These are phyloP conservation scores for Suricata suricatta DNA, from an alignment of 2,113 vertebrate species.

Conservation along the genomic window DNA sequence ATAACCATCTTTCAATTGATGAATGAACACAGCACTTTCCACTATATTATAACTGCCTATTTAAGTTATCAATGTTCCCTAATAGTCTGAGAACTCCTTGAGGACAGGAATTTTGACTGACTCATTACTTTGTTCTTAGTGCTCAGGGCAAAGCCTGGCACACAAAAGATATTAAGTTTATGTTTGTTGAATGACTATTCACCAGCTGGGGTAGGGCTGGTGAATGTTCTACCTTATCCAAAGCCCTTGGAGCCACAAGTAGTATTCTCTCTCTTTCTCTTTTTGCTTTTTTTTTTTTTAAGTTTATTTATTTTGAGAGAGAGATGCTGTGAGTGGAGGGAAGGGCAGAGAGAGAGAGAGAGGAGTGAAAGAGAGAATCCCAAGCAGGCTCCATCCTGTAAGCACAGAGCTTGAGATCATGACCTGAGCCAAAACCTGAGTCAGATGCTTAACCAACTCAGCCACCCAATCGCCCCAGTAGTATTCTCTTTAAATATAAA, in stretches of 20 bases:
- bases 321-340: too few relatives aligned
- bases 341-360: too few relatives aligned
- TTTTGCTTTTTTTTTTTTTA: too few relatives aligned
- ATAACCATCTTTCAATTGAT: neutral
- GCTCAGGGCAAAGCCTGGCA: neutral
- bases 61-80: neutral
- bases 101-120: neutral
- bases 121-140: slow-evolving; percentile 54
- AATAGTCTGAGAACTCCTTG: neutral
- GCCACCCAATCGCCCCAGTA: too few relatives aligned
- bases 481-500: slow-evolving; percentile 1
- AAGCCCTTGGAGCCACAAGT: neutral
- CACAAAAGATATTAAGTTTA: neutral
- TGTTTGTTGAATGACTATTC: neutral
- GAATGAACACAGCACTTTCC: neutral
- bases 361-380: too few relatives aligned
- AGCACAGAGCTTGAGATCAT: too few relatives aligned
- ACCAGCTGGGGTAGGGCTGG: neutral
- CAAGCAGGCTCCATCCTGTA: too few relatives aligned
- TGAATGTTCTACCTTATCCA: neutral
- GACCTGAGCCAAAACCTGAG: too few relatives aligned
- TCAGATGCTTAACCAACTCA: too few relatives aligned
- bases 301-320: too few relatives aligned
- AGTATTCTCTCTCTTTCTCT: neutral
- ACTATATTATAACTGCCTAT: neutral